Conservation (phyloP, 2,888 invertebrate genomes). For the Mayetiola destructor region DNA sequence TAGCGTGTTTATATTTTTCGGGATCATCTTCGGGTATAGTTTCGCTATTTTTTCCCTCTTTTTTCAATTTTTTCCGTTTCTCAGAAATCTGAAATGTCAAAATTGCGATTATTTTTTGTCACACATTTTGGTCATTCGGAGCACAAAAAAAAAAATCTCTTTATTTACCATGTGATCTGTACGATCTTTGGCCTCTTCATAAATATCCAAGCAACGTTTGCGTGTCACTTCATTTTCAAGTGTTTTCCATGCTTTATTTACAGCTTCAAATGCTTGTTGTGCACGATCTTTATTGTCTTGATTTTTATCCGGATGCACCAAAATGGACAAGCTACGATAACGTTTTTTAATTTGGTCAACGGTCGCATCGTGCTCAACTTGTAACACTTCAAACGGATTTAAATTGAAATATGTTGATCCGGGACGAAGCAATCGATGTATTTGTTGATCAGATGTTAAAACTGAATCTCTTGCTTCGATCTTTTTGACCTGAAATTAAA, state of each 20-base stretch:
- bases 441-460: slow-evolving; percentile 91
- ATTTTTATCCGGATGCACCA: slow-evolving; percentile 99
- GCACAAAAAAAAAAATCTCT: slow-evolving; percentile 14
- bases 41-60: slow-evolving; percentile 62
- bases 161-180: slow-evolving; percentile 74
- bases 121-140: background rate
- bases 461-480: slow-evolving; percentile 96
- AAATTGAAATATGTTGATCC: slow-evolving; percentile 98
- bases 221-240: slow-evolving; percentile 89
- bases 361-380: slow-evolving; percentile 77
- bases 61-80: slow-evolving; percentile 84
- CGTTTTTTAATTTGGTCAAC: slow-evolving; percentile 92
- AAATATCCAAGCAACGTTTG: slow-evolving; percentile 87
- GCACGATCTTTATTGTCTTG: slow-evolving; percentile 88
- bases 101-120: background rate
- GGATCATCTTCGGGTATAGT: slow-evolving; percentile 81
- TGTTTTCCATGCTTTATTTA: slow-evolving; percentile 90
- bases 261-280: slow-evolving; percentile 81
- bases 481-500: slow-evolving; percentile 71
- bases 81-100: slow-evolving; percentile 57
- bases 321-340: slow-evolving; percentile 87
- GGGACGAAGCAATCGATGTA: slow-evolving; percentile 85
- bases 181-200: slow-evolving; percentile 90
- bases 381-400: slow-evolving; percentile 84
- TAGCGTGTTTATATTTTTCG: slow-evolving; percentile 73